Percentiles rank a stretch among this genome's conserved stretches.
These are phyloP conservation scores for Propithecus coquereli DNA, from an alignment of 2,113 vertebrate genomes.

Conservation along the genomic window DNA sequence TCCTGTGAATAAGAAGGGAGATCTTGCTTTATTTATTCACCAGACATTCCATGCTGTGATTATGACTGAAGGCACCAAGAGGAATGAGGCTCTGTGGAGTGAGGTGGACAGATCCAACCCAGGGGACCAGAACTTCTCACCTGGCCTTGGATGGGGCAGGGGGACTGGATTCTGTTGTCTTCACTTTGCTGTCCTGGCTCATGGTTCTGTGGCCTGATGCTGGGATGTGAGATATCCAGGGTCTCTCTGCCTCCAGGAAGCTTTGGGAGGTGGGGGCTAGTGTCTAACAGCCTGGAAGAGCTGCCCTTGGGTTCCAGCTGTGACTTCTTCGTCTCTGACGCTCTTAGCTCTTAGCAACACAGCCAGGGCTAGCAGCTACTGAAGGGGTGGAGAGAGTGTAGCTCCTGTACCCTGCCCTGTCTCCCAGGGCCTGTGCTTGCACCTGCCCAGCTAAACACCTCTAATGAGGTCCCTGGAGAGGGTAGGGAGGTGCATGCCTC, in stretches of 20 bases:
- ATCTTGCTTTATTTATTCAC: neutral
- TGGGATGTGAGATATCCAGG: neutral
- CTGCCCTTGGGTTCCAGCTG: neutral
- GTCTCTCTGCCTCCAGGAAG: neutral
- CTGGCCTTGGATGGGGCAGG: neutral
- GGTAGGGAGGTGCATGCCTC: neutral
- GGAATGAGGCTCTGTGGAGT: neutral
- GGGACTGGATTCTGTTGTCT: conserved; percentile 57
- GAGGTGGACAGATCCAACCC: neutral
- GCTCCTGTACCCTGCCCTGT: neutral
- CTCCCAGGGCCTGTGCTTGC: conserved; percentile 53
- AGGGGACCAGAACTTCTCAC: conserved; percentile 40
- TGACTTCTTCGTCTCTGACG: conserved; percentile 12
- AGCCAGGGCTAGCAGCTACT: neutral
- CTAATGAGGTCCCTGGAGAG: conserved; percentile 71
- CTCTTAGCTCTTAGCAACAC: conserved; percentile 75
- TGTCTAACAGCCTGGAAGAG: neutral
- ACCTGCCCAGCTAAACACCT: conserved; percentile 64
- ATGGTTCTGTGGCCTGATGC: conserved; percentile 38
- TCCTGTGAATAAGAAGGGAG: conserved; percentile 39
- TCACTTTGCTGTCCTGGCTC: conserved; percentile 67
- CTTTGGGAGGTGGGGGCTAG: neutral
- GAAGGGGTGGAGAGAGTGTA: neutral
- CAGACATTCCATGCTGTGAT: neutral
- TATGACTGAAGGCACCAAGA: neutral